Conservation (phyloP, 1,140 invertebrate species). For the Dinothrombium tinctorium region DNA sequence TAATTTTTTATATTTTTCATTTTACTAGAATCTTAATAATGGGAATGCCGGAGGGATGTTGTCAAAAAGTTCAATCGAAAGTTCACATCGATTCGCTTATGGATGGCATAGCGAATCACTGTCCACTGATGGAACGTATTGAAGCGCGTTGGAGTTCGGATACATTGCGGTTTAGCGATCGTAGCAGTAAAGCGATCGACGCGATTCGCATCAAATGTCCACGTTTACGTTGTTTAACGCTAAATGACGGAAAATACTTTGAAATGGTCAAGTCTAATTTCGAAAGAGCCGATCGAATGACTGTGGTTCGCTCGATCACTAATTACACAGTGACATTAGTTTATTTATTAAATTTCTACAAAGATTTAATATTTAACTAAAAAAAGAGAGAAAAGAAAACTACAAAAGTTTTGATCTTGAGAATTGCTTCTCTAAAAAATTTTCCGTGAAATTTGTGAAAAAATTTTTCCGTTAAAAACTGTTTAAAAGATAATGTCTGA, state of each 20-base stretch:
- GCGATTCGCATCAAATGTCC: constrained; percentile 65
- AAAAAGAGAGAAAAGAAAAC: too few species aligned
- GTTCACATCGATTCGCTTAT: constrained; percentile 80
- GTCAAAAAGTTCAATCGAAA: constrained; percentile 63
- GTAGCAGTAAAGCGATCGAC: constrained; percentile 70
- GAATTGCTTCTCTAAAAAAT: too few species aligned
- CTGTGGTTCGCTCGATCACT: constrained; percentile 82
- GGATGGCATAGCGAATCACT: constrained; percentile 87
- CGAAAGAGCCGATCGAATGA: constrained; percentile 81
- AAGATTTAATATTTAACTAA: constrained; percentile 55
- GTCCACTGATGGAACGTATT: constrained; percentile 58
- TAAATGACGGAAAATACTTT: constrained; percentile 95
- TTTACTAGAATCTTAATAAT: constrained; percentile 68
- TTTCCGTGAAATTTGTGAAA: too few species aligned
- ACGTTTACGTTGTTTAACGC: constrained; percentile 50
- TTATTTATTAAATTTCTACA: constrained; percentile 71
- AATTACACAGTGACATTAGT: constrained; percentile 74
- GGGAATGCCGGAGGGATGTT: constrained; percentile 84
- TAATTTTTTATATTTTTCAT: constrained; percentile 4
- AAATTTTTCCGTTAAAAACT: too few species aligned
- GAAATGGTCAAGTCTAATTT: constrained; percentile 97
- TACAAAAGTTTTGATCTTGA: too few species aligned
- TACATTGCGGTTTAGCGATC: constrained; percentile 91
- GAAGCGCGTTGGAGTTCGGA: constrained; percentile 96
- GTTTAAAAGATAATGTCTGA: too few species aligned